phyloP scores from a whole-genome alignment of 2,797 vertebrate species.

The Eulemur albifrons region DNA sequence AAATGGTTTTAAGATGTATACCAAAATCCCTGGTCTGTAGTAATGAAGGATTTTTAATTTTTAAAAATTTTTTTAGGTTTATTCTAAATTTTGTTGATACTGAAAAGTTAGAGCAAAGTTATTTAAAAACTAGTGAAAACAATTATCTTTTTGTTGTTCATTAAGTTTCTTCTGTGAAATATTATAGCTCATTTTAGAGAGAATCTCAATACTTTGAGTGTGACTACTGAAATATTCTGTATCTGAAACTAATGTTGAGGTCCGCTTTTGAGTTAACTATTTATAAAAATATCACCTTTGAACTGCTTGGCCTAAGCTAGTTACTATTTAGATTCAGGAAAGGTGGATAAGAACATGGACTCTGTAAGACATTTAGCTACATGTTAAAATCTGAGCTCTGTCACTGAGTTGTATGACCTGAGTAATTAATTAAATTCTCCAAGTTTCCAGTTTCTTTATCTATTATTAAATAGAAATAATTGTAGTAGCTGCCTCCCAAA shows the following conservation, averaged over 20 bases:
- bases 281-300: constrained; percentile 58
- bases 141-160: neutral
- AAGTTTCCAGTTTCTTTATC: neutral
- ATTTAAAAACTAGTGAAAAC: neutral
- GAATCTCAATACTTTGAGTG: neutral
- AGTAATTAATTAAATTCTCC: neutral
- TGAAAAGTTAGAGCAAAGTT: constrained; percentile 27
- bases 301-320: neutral
- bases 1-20: constrained; percentile 4
- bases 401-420: neutral
- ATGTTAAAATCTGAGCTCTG: constrained; percentile 8
- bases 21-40: neutral
- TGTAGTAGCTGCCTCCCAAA: neutral
- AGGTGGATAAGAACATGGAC: neutral
- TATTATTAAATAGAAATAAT: constrained; percentile 27
- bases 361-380: neutral
- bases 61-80: neutral
- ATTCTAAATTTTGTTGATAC: constrained; percentile 13
- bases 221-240: constrained; percentile 18
- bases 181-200: constrained; percentile 24
- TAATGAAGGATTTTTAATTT: constrained; percentile 13
- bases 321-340: constrained; percentile 42
- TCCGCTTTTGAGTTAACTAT: constrained; percentile 52
- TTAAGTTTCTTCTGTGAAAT: constrained; percentile 17
- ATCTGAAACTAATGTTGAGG: constrained; percentile 34